Evolutionary conservation across 1,140 invertebrate species (phyloP), one percentile per base, ranked within the genome.

Genomic region (Neuroterus valhalla): DNA sequence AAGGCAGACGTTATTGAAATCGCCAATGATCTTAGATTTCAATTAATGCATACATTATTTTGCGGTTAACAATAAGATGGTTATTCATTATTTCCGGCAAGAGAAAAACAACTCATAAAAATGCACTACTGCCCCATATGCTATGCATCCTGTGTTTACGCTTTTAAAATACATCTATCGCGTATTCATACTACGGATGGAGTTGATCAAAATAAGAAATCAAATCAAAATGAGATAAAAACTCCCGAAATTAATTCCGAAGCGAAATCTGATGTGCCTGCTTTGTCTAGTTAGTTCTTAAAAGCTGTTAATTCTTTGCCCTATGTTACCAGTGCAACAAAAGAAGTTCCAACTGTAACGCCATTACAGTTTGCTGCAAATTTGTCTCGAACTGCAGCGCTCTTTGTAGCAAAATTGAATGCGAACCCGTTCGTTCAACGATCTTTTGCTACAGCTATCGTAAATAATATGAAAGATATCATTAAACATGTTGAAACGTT

Each of bases 381-480:
- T 17, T 5, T 67, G 0, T 17, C 8, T 11, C 19, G 21, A 42
- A 10, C 1, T 42, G 66, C 17, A 0, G 31, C 31, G 3, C 5
- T 67, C 0, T 67, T 67, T 2, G 38, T 71, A 21, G 52, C 52
- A 2, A 62, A 71, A 23, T 44, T 62, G 6, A 66, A 71, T 45
- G 52, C 70, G 3, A 62, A 71, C 44, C 17, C 17, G 3, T 38
- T 0, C n/a, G 2, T 71, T 21, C 44, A 52, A 14, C 26, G 70
- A 21, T 71, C 52, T 45, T 42, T 66, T 6, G 70, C 45, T 5
- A 4, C 17, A 17, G 23, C 15, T 11, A 23, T 72, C 48, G 23
- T 66, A 38, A 38, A 38, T 10, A 46, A 31, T 52, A 26, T 74
- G 17, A 8, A 46, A 46, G 46, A 46, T 45, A 62, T 66, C 66